These are phyloP conservation scores for Eupeodes luniger DNA, from an alignment of 2,888 invertebrate genomes.

Conservation along the genomic window DNA sequence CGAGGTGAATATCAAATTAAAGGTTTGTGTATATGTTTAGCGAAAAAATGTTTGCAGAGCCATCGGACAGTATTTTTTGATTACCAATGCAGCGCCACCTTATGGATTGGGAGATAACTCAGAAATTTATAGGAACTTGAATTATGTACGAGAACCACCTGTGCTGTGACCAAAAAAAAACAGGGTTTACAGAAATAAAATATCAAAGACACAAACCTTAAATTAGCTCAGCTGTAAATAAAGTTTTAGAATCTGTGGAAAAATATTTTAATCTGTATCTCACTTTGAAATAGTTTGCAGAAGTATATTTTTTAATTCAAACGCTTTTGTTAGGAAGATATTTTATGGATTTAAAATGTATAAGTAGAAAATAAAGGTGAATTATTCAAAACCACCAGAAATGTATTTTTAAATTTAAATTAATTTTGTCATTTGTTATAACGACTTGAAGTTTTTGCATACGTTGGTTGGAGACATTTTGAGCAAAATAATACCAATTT, in stretches of 20 bases:
- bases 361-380: too few relatives aligned
- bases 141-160: not conserved
- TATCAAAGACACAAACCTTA: not conserved
- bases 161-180: not conserved
- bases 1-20: conserved; percentile 77
- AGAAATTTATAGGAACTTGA: conserved; percentile 24
- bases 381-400: too few relatives aligned
- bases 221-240: not conserved
- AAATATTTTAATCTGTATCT: not conserved
- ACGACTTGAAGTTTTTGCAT: too few relatives aligned
- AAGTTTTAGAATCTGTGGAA: not conserved
- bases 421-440: too few relatives aligned
- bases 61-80: conserved; percentile 80
- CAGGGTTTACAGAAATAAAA: not conserved
- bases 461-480: too few relatives aligned
- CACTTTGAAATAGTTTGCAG: too few relatives aligned
- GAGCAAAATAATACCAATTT: too few relatives aligned
- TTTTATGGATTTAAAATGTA: too few relatives aligned
- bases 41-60: conserved; percentile 77
- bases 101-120: conserved; percentile 78
- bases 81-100: conserved; percentile 82
- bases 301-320: too few relatives aligned
- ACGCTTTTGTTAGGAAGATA: too few relatives aligned
- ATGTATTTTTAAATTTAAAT: too few relatives aligned
- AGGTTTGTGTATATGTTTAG: conserved; percentile 22